These are phyloP conservation scores for Chaetodon trifasciatus DNA, from an alignment of 2,797 vertebrate species.

Conservation along the genomic window DNA sequence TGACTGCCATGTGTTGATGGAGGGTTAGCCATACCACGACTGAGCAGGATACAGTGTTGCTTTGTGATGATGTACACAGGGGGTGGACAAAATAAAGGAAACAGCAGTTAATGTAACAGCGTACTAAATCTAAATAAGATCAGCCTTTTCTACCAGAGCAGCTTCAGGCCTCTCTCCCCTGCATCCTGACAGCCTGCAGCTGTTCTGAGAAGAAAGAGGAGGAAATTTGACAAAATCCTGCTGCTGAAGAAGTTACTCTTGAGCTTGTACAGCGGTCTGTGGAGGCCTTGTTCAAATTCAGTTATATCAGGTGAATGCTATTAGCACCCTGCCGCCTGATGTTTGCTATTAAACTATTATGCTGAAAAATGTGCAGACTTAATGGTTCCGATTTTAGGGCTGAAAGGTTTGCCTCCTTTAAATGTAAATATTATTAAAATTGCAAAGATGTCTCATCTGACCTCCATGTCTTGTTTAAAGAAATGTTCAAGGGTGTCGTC, in stretches of 20 bases:
- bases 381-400: neutral
- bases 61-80: constrained; percentile 19
- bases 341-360: neutral
- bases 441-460: neutral
- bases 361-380: neutral
- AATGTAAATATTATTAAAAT: neutral
- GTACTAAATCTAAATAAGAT: neutral
- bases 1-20: constrained; percentile 76
- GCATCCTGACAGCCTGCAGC: neutral
- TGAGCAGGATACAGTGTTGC: constrained; percentile 25
- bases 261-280: neutral
- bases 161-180: neutral
- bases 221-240: neutral
- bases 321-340: neutral
- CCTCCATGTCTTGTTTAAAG: neutral
- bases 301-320: neutral
- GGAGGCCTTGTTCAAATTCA: neutral
- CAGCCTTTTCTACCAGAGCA: neutral
- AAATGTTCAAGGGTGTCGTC: neutral
- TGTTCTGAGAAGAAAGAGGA: neutral
- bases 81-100: neutral
- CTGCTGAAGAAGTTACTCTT: neutral
- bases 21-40: neutral
- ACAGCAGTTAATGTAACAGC: neutral
- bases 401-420: neutral